Conservation (phyloP, 1,140 invertebrate species). For the Araneus ventricosus region DNA sequence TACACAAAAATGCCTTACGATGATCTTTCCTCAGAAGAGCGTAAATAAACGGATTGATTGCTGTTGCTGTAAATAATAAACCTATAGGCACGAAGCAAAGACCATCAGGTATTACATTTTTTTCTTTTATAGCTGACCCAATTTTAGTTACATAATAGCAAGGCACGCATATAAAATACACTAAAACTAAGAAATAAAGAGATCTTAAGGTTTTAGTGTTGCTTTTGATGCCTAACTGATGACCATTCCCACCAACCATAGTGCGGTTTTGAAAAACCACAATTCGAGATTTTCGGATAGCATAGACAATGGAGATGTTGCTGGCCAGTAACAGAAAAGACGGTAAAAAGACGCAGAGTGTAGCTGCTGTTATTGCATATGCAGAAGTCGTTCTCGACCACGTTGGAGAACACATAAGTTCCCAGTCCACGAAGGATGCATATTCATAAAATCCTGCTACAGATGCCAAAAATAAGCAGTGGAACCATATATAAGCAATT, state of each 20-base stretch:
- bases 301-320: not conserved
- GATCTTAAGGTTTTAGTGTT: conserved; percentile 19
- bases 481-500: conserved; percentile 41
- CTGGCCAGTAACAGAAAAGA: conserved; percentile 29
- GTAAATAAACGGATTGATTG: conserved; percentile 57
- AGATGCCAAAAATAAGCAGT: not conserved
- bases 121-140: not conserved
- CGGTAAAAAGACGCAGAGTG: not conserved
- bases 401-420: not conserved
- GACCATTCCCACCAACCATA: not conserved
- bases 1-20: conserved; percentile 19
- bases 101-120: not conserved
- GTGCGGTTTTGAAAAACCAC: conserved; percentile 9
- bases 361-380: not conserved
- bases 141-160: conserved; percentile 30
- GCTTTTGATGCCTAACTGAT: not conserved
- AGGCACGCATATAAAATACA: not conserved
- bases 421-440: not conserved
- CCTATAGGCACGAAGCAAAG: not conserved
- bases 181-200: conserved; percentile 34
- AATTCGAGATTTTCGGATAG: not conserved
- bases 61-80: not conserved
- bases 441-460: not conserved
- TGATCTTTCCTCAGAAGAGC: conserved; percentile 40
- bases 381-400: not conserved